Conservation (phyloP, 35 echinoderm and acorn worm species). For the Stichopus chloronotus region DNA sequence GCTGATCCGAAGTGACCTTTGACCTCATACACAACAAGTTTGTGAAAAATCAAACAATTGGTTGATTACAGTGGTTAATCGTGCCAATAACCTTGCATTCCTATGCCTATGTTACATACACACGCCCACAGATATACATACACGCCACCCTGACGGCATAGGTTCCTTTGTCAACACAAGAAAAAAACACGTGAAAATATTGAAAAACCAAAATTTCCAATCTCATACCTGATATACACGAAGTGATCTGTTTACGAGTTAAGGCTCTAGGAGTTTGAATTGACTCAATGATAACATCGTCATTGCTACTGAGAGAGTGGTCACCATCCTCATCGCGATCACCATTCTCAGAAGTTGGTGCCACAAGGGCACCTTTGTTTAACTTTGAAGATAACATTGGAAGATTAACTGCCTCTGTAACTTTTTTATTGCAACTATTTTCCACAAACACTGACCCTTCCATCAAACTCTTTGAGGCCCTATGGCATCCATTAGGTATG, state of each 20-base stretch:
- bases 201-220: no score
- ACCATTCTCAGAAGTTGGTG: background rate
- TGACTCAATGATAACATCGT: background rate
- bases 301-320: background rate
- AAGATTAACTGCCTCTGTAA: background rate
- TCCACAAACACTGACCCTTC: background rate
- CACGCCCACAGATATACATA: no score
- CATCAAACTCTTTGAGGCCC: background rate
- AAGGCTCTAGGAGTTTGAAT: constrained; percentile 17
- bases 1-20: no score
- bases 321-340: background rate
- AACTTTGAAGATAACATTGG: background rate
- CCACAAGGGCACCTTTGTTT: background rate
- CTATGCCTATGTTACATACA: no score
- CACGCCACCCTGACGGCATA: no score
- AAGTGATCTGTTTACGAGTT: background rate
- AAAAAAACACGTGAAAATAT: no score
- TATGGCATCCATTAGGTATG: background rate
- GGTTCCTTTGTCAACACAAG: no score
- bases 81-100: no score
- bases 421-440: background rate
- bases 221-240: background rate
- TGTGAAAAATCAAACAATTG: no score
- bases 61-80: no score
- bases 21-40: no score